A percentile compares a stretch with the other conserved stretches of the same genome.
phyloP scores from a whole-genome alignment of 1,140 invertebrate species.

The Drosophila nasuta region DNA sequence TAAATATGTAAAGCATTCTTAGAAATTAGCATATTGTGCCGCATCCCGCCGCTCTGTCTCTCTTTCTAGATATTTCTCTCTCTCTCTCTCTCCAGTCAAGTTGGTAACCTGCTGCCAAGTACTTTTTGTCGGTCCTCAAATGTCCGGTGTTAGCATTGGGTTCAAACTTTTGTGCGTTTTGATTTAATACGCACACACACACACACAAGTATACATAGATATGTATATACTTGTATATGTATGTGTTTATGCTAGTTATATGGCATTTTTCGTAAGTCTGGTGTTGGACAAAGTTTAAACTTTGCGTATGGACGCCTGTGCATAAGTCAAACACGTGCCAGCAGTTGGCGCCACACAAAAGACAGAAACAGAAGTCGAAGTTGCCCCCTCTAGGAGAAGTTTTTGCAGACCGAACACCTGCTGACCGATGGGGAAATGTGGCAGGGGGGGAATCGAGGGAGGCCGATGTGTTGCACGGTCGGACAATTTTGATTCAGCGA shows the following conservation, averaged over 20 bases:
- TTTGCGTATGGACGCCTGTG: conserved; percentile 60
- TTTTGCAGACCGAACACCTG: conserved; percentile 57
- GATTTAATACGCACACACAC: conserved; percentile 43
- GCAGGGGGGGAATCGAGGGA: neutral
- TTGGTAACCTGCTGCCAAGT: conserved; percentile 62
- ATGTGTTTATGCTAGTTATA: conserved; percentile 9
- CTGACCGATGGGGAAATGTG: conserved; percentile 38
- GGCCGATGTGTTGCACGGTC: neutral
- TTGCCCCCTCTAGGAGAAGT: conserved; percentile 38
- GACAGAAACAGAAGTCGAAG: conserved; percentile 33
- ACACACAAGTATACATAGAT: neutral
- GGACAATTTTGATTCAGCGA: conserved; percentile 66
- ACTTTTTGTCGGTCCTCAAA: conserved; percentile 62
- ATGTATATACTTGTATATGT: neutral
- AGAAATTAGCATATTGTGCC: conserved; percentile 75
- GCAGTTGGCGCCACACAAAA: conserved; percentile 20
- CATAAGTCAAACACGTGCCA: conserved; percentile 80
- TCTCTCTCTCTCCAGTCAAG: conserved; percentile 34
- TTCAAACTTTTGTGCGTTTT: conserved; percentile 58
- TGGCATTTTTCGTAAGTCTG: conserved; percentile 11
- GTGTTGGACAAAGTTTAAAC: conserved; percentile 70
- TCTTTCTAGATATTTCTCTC: neutral
- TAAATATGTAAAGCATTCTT: conserved; percentile 74
- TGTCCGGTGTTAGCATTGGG: conserved; percentile 64
- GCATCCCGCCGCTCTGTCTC: neutral